Base-by-base conservation (phyloP, 2,888 invertebrate genomes). In the Meganola albula region DNA sequence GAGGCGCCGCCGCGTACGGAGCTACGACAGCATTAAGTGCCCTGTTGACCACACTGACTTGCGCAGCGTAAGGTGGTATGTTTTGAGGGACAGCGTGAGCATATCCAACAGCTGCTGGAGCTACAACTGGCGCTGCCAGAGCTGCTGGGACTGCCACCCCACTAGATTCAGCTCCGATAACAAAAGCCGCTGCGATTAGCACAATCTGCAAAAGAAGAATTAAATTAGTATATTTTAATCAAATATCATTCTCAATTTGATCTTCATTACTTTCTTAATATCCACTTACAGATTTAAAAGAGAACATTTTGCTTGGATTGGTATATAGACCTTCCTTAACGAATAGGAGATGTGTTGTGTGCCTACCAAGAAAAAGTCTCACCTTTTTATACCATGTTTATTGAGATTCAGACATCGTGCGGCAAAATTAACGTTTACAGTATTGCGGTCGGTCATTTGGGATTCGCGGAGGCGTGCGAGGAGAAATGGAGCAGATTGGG, bases 61-160 rank as follows among this genome's bases (percentile, higher is more conserved):
- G 89, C 2, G 89, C 86, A 1, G 90, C 89, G 48, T 88, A 89
- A 1, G 90, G 90, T 27, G 89, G 87, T 24, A 90, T 77, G 47
- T 90, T 90, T 45, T 89, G 89, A 0, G 90, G 90, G 12, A 90
- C 82, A 9, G 89, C 87, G 50, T 83, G 87, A 34, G 75, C 78
- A 48, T 90, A 90, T 9, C 88, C 89, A 12, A 89, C 61, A 1
- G 88, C 87, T 10, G 88, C 84, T n/a, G 88, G 87, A 7, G 88
- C 79, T 5, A 87, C 63, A 2, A 89, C 49, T 0, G 82, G 80
- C 8, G 85, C 77, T 10, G 80, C 20, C 3, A 20, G 20, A 3
- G 20, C 71, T 10, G 74, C 67, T 24, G 55, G 52, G 5, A 57
- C 60, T 8, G 74, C 67, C 9, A 79, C 69, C 31, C 63, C 75